Evolutionary conservation across 2,888 invertebrate genomes (phyloP).

Genomic region (Agrypnus murinus): DNA sequence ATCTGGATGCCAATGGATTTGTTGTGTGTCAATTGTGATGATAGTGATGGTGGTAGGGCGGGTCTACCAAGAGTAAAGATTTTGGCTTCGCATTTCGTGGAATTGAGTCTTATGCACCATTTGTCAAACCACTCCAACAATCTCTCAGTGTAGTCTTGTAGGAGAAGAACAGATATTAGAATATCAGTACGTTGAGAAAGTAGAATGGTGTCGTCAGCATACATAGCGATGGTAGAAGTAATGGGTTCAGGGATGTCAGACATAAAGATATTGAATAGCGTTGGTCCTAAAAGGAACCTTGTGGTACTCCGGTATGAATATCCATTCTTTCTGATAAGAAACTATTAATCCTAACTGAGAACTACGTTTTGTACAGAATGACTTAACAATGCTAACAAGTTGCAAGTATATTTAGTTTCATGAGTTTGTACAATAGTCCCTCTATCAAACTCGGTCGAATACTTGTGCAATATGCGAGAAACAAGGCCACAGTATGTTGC

Average conservation of each 20-base stretch:
- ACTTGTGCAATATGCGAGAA: too few species aligned
- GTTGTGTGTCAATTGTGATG: background rate
- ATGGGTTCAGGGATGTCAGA: slow-evolving; percentile 3
- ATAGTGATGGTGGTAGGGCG: background rate
- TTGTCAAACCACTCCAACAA: background rate
- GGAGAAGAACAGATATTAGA: background rate
- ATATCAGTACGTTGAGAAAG: background rate
- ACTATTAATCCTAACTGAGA: too few species aligned
- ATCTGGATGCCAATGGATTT: background rate
- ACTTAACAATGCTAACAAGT: background rate
- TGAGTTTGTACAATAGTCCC: too few species aligned
- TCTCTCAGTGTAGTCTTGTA: background rate
- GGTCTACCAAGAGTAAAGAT: background rate
- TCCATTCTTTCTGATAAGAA: too few species aligned
- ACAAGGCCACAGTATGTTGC: slow-evolving; percentile 14
- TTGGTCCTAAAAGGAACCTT: too few species aligned
- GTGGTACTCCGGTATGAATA: slow-evolving; percentile 6
- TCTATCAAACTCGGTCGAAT: slow-evolving; percentile 3
- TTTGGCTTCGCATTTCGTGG: background rate
- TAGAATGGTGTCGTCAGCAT: too few species aligned
- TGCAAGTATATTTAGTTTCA: too few species aligned
- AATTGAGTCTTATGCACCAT: background rate
- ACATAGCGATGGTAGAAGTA: too few species aligned
- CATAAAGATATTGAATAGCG: slow-evolving; percentile 1
- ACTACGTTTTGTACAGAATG: slow-evolving; percentile 3